Conservation (phyloP, 2,888 invertebrate genomes). For the Calameuta pallipes region DNA sequence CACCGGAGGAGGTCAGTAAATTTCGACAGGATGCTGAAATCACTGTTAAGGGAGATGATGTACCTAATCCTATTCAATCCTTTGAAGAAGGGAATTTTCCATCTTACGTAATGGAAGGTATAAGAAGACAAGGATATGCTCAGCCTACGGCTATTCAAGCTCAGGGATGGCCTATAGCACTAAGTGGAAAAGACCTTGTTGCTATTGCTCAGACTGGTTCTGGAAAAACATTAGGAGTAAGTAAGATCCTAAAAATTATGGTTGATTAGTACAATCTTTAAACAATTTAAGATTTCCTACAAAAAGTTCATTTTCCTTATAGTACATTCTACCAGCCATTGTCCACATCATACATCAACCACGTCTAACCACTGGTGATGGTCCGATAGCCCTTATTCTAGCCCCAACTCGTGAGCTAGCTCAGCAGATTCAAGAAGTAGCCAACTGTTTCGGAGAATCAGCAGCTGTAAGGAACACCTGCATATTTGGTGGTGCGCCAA, state of each 20-base stretch:
- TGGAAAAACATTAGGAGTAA: slow-evolving; percentile 70
- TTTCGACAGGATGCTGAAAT: slow-evolving; percentile 56
- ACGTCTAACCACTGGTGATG: slow-evolving; percentile 71
- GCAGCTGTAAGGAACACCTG: slow-evolving; percentile 92
- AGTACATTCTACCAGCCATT: slow-evolving; percentile 72
- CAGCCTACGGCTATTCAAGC: slow-evolving; percentile 76
- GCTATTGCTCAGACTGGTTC: slow-evolving; percentile 76
- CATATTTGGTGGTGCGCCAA: slow-evolving; percentile 98
- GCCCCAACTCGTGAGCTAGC: slow-evolving; percentile 71
- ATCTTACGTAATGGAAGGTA: slow-evolving; percentile 55
- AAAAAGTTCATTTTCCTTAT: slow-evolving; percentile 31
- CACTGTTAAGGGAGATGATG: slow-evolving; percentile 58
- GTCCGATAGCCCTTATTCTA: slow-evolving; percentile 72
- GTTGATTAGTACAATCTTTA: neutral
- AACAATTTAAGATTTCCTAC: neutral
- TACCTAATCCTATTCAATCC: slow-evolving; percentile 58
- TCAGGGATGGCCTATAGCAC: slow-evolving; percentile 76
- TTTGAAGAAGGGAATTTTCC: slow-evolving; percentile 62
- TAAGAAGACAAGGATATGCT: slow-evolving; percentile 67
- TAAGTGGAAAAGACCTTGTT: slow-evolving; percentile 74
- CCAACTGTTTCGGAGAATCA: slow-evolving; percentile 89
- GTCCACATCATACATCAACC: slow-evolving; percentile 74
- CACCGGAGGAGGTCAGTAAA: slow-evolving; percentile 52
- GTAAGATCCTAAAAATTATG: slow-evolving; percentile 10
- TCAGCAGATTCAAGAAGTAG: slow-evolving; percentile 80